Evolutionary conservation across 2,888 invertebrate genomes (phyloP).

Genomic region (Apomyelois bistriatella): DNA sequence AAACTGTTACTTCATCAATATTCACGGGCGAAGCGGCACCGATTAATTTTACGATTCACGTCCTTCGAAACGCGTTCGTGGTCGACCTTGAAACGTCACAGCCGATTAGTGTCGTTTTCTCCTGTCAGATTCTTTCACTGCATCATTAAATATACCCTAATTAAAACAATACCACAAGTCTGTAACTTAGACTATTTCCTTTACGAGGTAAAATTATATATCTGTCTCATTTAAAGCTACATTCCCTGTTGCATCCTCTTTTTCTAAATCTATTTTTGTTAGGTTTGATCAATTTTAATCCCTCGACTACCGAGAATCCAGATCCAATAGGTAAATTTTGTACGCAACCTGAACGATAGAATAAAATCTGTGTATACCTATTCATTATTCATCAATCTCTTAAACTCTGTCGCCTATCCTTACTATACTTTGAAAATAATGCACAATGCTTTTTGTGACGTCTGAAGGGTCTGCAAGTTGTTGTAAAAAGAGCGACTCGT

Average conservation of each 20-base stretch:
- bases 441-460: not conserved
- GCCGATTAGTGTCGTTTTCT: constrained; percentile 6
- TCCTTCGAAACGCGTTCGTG: constrained; percentile 4
- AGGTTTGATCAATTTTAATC: too few relatives aligned
- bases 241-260: too few relatives aligned
- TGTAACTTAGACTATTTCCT: too few relatives aligned
- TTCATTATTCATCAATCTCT: too few relatives aligned
- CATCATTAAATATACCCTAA: not conserved
- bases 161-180: too few relatives aligned
- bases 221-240: too few relatives aligned
- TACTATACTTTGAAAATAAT: not conserved
- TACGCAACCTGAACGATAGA: too few relatives aligned
- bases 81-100: constrained; percentile 2
- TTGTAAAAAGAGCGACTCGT: not conserved
- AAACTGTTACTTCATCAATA: not conserved
- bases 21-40: constrained; percentile 4
- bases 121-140: constrained; percentile 1
- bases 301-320: too few relatives aligned
- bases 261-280: too few relatives aligned
- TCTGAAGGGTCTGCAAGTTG: not conserved
- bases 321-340: too few relatives aligned
- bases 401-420: not conserved
- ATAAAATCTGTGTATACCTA: too few relatives aligned
- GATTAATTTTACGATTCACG: constrained; percentile 5
- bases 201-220: too few relatives aligned